These are phyloP conservation scores for Drosophila grimshawi DNA, from an alignment of 1,140 invertebrate species.

Conservation along the genomic window DNA sequence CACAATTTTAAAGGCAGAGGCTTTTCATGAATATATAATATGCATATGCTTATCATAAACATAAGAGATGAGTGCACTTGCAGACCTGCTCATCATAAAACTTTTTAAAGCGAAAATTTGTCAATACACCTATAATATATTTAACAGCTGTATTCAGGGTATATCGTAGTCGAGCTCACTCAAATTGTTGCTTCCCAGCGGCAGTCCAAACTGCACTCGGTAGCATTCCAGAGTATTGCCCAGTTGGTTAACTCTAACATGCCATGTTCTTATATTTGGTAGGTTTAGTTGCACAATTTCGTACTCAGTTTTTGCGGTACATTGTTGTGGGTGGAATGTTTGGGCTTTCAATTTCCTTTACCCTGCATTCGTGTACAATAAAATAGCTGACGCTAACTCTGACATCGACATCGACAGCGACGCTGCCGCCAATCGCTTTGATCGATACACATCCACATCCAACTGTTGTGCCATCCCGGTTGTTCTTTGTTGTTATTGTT, in stretches of 20 bases:
- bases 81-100: no score
- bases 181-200: no score
- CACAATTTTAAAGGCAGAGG: no score
- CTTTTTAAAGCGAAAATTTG: no score
- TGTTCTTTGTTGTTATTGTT: constrained; percentile 6
- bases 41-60: no score
- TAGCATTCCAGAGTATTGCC: constrained; percentile 1
- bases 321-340: constrained; percentile 25
- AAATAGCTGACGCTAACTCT: constrained; percentile 24
- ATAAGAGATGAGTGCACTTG: no score
- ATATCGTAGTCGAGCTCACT: no score
- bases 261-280: constrained; percentile 36
- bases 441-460: constrained; percentile 50
- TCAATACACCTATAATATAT: no score
- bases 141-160: no score
- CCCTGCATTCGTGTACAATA: constrained; percentile 16
- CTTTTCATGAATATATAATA: no score
- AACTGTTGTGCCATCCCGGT: constrained; percentile 46
- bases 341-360: constrained; percentile 34
- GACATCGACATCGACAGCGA: constrained; percentile 10
- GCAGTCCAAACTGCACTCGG: no score
- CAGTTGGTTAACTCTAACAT: constrained; percentile 11
- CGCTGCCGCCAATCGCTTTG: constrained; percentile 39
- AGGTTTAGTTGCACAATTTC: constrained; percentile 61
- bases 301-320: constrained; percentile 49